phyloP scores from a whole-genome alignment of 37 sponge, comb jelly and placozoan species.

The Cladorhizidae sp. region DNA sequence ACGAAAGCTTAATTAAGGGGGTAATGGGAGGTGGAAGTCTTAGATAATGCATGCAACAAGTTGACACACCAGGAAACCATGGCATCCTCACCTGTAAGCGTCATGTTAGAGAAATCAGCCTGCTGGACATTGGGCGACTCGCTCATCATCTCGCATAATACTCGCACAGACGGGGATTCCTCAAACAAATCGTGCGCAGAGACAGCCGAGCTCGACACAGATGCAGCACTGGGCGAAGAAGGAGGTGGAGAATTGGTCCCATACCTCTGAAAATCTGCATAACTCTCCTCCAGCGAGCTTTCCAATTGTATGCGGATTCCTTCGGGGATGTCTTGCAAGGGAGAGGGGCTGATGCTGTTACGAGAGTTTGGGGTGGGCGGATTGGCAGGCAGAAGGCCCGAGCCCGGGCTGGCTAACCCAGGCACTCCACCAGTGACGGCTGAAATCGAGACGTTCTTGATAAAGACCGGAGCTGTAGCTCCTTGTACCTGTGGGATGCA shows the following conservation, averaged over 20 bases:
- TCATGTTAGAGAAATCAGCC: conserved; percentile 54
- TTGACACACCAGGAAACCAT: no score
- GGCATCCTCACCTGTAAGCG: conserved; percentile 44
- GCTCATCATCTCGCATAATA: conserved; percentile 64
- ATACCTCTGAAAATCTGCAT: background rate
- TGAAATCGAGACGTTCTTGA: no score
- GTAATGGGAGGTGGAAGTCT: no score
- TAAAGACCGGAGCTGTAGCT: background rate
- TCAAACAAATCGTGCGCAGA: conserved; percentile 40
- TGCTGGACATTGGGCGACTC: conserved; percentile 56
- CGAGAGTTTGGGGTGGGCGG: background rate
- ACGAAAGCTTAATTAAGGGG: no score
- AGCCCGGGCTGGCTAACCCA: no score
- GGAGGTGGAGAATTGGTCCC: conserved; percentile 28
- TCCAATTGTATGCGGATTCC: conserved; percentile 9
- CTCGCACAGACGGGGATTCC: conserved; percentile 54
- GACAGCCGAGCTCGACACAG: conserved; percentile 41
- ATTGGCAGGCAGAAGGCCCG: background rate
- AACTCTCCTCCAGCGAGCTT: background rate
- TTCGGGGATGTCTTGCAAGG: conserved; percentile 29
- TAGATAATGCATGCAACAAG: no score
- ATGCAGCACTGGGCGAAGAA: conserved; percentile 44
- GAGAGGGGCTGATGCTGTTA: background rate
- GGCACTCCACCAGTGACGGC: background rate
- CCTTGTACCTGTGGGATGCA: background rate